These are phyloP conservation scores for Drosophila macrospina DNA, from an alignment of 2,888 invertebrate species.

Conservation along the genomic window DNA sequence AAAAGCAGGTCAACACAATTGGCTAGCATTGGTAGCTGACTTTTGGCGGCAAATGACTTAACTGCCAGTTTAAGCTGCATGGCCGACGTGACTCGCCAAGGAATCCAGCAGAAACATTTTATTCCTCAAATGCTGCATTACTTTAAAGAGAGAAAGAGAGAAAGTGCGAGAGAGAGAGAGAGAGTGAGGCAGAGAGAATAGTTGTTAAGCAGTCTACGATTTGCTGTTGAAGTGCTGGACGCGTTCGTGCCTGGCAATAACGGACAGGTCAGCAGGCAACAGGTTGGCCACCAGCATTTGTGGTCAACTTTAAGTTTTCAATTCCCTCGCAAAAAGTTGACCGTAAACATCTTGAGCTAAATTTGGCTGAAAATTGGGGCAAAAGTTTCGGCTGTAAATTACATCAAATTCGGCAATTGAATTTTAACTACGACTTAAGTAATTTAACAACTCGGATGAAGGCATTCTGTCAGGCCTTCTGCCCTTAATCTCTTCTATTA, in stretches of 20 bases:
- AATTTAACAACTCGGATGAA: neutral
- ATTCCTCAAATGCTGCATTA: slow-evolving; percentile 17
- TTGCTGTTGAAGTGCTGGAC: slow-evolving; percentile 18
- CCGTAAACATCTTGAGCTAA: slow-evolving; percentile 7
- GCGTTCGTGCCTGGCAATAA: slow-evolving; percentile 22
- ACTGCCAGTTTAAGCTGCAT: slow-evolving; percentile 17
- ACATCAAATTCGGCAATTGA: slow-evolving; percentile 13
- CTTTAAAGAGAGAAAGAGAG: too few species aligned
- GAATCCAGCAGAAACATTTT: slow-evolving; percentile 28
- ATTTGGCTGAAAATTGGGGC: slow-evolving; percentile 16
- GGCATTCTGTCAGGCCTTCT: neutral
- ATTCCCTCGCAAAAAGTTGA: slow-evolving; percentile 1
- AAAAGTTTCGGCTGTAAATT: slow-evolving; percentile 15
- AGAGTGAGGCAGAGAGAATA: too few species aligned
- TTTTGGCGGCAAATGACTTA: slow-evolving; percentile 1
- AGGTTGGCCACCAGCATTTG: slow-evolving; percentile 35
- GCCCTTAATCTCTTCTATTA: neutral
- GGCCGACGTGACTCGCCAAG: slow-evolving; percentile 35
- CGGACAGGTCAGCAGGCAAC: slow-evolving; percentile 23
- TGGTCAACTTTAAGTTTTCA: slow-evolving; percentile 17
- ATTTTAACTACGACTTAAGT: slow-evolving; percentile 17
- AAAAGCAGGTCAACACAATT: slow-evolving; percentile 4
- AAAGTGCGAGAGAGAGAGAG: too few species aligned
- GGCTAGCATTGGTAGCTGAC: neutral
- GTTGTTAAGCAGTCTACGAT: slow-evolving; percentile 26